Base-by-base conservation (phyloP, 1,140 invertebrate genomes). In the Zaprionus davidi region DNA sequence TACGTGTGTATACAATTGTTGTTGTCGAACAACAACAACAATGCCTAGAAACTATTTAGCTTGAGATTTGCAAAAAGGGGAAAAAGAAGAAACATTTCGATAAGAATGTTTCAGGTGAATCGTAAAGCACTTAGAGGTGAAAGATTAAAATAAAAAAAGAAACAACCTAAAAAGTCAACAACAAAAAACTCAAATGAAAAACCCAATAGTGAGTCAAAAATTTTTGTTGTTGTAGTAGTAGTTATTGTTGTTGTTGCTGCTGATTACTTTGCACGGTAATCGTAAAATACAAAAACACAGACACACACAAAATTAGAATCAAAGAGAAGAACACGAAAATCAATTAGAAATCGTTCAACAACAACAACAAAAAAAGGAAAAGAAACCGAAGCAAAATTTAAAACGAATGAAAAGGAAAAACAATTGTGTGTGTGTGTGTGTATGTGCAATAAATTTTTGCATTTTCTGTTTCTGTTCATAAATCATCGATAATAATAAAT, bases 381-480 rank as follows among this genome's bases (percentile, higher is more conserved):
- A 57, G 36, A 60, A 20, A 15, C 20, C 13, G 4, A 60, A 20
- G 13, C 41, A 41, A 9, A 63, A 63, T 51, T 62, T 17, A 49
- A 76, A 22, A 63, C 28, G 41, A 66, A 49, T n/a, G 2, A 57
- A 78, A 69, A 68, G 34, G 55, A 31, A 20, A 36, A 63, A 70
- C 57, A 56, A 66, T 62, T 51, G 55, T 71, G 53, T 77, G 63
- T 56, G 63, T 56, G 55, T 71, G 41, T 77, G 63, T n/a, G n/a
- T n/a, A n/a, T n/a, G n/a, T 56, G 63, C 64, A 24, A 56, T 12
- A 49, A 36, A 71, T 55, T 59, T 57, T 64, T 81, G 78, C 71
- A 67, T 57, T 75, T 80, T 55, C 17, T 17, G 41, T 49, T 67
- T 64, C 58, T 57, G 24, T 20, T 70, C 44, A 22, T 51, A 62